Base-by-base conservation (phyloP, 1,140 invertebrate genomes). In the Leptinotarsa defecta region DNA sequence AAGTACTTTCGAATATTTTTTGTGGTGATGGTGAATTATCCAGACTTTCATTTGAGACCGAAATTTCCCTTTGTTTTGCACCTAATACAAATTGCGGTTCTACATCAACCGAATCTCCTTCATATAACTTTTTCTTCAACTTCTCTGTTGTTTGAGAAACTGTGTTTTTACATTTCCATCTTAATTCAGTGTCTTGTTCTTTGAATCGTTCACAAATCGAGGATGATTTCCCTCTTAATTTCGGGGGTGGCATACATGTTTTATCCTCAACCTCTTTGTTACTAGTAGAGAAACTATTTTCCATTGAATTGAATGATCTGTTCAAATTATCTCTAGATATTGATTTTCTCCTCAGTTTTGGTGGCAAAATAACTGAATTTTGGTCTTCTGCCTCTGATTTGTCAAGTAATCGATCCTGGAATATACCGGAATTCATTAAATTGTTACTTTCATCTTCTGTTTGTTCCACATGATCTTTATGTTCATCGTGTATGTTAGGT, bases 91-190 rank as follows among this genome's bases (percentile, higher is more conserved):
- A 13, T 68, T 43, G 24, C 65, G 24, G 6, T 17, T 68, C 13
- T n/a, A 27, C 20, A 65, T 19, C 15, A 22, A 15, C 11, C 17
- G 22, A 43, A 34, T 17, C 65, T 22, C 19, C 43, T 68, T 48
- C 13, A 70, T 57, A 48, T 43, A 70, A 19, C 34, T 70, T 70
- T 49, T 70, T 70, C 20, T 19, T 70, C n/a, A 70, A 22, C 22
- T 70, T 70, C n/a, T 70, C 68, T 19, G 68, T 52, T 15, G 48
- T 52, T 70, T 24, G 68, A 49, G 68, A 70, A 8, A 70, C 48
- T 6, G 68, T 70, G 43, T 70, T 70, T 48, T 70, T 70, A 22
- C 43, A 70, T 48, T 70, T 70, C n/a, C 34, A 70, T 48, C n/a
- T 15, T 15, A 48, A 34, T 48, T 70, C n/a, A 13, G 15, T 65